Base-by-base conservation (phyloP, 2,797 vertebrate genomes). In the Pipistrellus pipistrellus region DNA sequence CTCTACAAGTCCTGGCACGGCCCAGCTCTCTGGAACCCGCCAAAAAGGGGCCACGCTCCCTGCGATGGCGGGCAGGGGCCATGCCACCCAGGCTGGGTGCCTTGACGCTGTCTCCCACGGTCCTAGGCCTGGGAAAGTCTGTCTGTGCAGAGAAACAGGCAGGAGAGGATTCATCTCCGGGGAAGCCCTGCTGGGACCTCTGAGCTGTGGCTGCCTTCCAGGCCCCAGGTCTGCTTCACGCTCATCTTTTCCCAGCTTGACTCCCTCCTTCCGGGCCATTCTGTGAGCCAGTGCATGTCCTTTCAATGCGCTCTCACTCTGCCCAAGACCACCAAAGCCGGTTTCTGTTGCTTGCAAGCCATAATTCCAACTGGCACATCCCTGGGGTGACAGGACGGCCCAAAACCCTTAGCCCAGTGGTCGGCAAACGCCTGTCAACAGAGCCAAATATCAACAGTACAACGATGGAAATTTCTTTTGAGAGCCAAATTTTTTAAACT, bases 1-100 rank as follows among this genome's bases (percentile, higher is more conserved):
- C 68, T 51, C 72, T 72, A 32, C 81, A 95, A 69, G 62, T 46
- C 68, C 51, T 76, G 64, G 66, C 69, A 14, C 2, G 13, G 14
- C 35, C 95, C 32, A 8, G n/a, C 6, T 9, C 55, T 75, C 86
- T 69, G 77, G 57, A 94, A 59, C 68, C 41, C 46, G 86, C 88
- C 84, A 77, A 72, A 73, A 87, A 78, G 85, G 32, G 25, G 12
- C 35, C 9, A 1, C 15, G 21, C 38, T 59, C 51, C 73, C 51
- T 17, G 21, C 41, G 7, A 18, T 5, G 20, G 48, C 41, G 41
- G 68, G 46, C 53, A 76, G 85, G 18, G 25, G 32, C 62, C 7
- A 12, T 13, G 48, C 48, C 27, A 17, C 25, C 30, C 1, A 8
- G 23, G 35, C 38, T 15, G 46, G 27, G 44, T 17, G 15, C 53